Base-by-base conservation (phyloP, 1,140 invertebrate species). In the Venturia canescens region DNA sequence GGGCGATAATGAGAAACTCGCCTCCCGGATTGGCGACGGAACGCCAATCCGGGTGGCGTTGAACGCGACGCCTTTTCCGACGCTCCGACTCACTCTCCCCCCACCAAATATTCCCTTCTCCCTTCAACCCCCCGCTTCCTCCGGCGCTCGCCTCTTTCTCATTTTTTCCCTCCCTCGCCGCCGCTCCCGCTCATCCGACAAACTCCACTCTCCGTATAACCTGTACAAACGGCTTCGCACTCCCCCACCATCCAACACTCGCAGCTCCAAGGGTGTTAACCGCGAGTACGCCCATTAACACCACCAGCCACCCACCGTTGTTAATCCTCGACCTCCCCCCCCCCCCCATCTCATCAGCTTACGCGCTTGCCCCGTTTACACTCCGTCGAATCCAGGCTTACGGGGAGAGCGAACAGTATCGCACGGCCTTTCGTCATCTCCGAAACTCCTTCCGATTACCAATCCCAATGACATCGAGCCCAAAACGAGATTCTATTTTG, bases 251-350 rank as follows among this genome's bases (percentile, higher is more conserved):
- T 27, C 29, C 11, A 11, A 18, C 7, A 16, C 9, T 57, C 48
- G 44, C 18, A 13, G 70, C 13, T 81, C 80, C 86, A 85, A 90
- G 89, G 89, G 90, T 92, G 90, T 91, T 92, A 92, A 91, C 90
- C 90, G 87, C 91, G 90, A 92, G 88, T 92, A 91, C 90, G 90
- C 90, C 90, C 89, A 90, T 91, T 90, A 90, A 90, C 89, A 89
- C 89, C 85, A 90, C 89, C 89, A 80, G 84, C 83, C 82, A 82
- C 83, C 79, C 78, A 86, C 82, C 80, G 72, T 78, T 69, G 71
- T 31, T 77, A 77, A 72, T 53, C 79, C 69, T 79, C 80, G 69
- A 26, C 76, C 9, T 38, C 71, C 70, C 70, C 16, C 50, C 7
- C 50, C 18, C n/a, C 16, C 16, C 50, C 16, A 4, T n/a, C 50